Conservation (phyloP, 1,140 invertebrate genomes). For the Solenopsis fugax region DNA sequence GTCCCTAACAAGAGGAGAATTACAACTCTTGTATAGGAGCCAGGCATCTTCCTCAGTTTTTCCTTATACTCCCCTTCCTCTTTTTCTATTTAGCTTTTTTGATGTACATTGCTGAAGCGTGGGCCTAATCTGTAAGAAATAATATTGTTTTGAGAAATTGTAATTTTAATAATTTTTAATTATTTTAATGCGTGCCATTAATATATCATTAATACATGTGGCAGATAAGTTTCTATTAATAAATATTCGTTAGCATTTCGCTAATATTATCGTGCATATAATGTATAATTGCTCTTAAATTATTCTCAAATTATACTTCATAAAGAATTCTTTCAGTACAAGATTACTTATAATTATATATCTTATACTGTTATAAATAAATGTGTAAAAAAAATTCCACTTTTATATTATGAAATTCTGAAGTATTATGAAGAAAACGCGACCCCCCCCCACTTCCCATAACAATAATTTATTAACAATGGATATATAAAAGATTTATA, state of each 20-base stretch:
- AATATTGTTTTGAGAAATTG: neutral
- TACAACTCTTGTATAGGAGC: slow-evolving; percentile 67
- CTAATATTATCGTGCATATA: neutral
- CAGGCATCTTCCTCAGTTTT: slow-evolving; percentile 78
- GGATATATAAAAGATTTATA: neutral
- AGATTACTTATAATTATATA: slow-evolving; percentile 13
- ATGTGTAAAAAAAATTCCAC: neutral
- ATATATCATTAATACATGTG: neutral
- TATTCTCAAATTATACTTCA: slow-evolving; percentile 4
- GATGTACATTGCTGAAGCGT: slow-evolving; percentile 44
- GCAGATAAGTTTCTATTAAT: neutral
- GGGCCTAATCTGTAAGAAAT: slow-evolving; percentile 64
- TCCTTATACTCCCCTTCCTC: slow-evolving; percentile 65
- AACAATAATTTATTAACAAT: neutral
- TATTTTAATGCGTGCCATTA: neutral
- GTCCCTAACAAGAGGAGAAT: slow-evolving; percentile 75
- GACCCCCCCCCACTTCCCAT: too few species aligned
- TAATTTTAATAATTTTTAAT: too few species aligned
- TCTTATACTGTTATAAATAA: neutral
- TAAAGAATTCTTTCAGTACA: neutral
- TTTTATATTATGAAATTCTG: neutral
- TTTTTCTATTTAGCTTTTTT: slow-evolving; percentile 64
- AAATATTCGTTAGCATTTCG: slow-evolving; percentile 6
- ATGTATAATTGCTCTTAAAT: neutral
- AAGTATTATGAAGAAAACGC: neutral